These are phyloP conservation scores for Euthynnus affinis DNA, from an alignment of 2,797 vertebrate genomes.

Conservation along the genomic window DNA sequence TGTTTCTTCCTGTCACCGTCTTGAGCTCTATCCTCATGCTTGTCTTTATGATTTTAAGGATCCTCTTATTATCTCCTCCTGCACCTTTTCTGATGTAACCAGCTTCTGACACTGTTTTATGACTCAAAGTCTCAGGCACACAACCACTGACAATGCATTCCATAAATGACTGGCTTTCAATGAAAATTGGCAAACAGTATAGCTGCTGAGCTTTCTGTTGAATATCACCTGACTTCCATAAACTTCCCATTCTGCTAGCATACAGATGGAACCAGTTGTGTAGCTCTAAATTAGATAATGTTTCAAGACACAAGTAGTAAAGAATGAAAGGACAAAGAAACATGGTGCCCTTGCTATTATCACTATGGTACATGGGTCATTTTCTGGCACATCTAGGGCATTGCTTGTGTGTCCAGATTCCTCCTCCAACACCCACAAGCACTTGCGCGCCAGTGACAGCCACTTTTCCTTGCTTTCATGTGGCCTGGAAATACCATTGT, in stretches of 20 bases:
- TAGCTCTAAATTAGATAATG: conserved; percentile 35
- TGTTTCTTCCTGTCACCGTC: conserved; percentile 50
- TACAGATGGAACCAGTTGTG: conserved; percentile 46
- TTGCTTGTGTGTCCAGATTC: conserved; percentile 40
- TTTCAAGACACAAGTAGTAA: conserved; percentile 26
- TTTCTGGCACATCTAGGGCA: conserved; percentile 40
- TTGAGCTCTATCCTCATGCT: conserved; percentile 22
- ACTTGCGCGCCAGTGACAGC: conserved; percentile 48
- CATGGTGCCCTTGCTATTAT: conserved; percentile 47
- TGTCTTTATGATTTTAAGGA: conserved; percentile 51
- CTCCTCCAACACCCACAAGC: conserved; percentile 52
- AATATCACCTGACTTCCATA: conserved; percentile 30
- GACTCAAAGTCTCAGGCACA: conserved; percentile 41
- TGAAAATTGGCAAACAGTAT: conserved; percentile 28
- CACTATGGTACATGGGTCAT: conserved; percentile 33
- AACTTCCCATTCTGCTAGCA: background rate
- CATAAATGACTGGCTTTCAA: conserved; percentile 53
- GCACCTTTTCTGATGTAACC: conserved; percentile 53
- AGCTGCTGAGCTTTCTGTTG: conserved; percentile 23
- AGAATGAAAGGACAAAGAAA: conserved; percentile 27
- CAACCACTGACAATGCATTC: conserved; percentile 24
- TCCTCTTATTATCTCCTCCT: conserved; percentile 52
- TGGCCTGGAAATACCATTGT: conserved; percentile 60
- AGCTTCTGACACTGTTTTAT: conserved; percentile 51
- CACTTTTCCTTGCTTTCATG: conserved; percentile 60